phyloP scores from a whole-genome alignment of 2,797 vertebrate genomes.

The Argya squamiceps region DNA sequence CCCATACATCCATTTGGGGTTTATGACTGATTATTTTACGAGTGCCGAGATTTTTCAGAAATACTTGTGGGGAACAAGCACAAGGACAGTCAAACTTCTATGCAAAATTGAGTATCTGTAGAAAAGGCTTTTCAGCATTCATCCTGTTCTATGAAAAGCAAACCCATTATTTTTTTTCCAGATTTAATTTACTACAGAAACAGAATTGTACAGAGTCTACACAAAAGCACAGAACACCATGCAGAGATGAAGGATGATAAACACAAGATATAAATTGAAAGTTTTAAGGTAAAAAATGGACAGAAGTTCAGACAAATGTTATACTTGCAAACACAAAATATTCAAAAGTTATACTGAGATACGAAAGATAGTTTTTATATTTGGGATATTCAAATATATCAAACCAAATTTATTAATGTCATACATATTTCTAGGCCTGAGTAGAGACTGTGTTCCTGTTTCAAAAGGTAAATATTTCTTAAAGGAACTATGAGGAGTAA shows the following conservation, averaged over 20 bases:
- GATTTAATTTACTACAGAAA: background rate
- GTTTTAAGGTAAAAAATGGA: background rate
- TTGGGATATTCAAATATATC: background rate
- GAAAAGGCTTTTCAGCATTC: background rate
- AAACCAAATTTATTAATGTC: background rate
- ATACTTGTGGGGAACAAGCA: background rate
- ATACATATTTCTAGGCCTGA: background rate
- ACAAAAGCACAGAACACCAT: background rate
- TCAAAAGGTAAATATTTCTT: background rate
- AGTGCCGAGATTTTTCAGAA: background rate
- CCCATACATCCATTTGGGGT: background rate
- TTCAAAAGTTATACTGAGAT: background rate
- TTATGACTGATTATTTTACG: background rate
- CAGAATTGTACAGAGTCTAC: background rate
- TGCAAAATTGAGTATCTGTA: background rate
- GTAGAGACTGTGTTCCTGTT: background rate
- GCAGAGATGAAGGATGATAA: background rate
- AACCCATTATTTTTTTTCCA: accelerated
- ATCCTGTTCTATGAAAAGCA: background rate
- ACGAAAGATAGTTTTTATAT: background rate
- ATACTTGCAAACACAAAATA: background rate
- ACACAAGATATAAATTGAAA: background rate
- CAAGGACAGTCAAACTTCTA: background rate
- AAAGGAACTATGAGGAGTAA: background rate
- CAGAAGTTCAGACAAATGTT: background rate